Evolutionary conservation across 2,888 invertebrate genomes (phyloP).

Genomic region (Mimas tiliae): DNA sequence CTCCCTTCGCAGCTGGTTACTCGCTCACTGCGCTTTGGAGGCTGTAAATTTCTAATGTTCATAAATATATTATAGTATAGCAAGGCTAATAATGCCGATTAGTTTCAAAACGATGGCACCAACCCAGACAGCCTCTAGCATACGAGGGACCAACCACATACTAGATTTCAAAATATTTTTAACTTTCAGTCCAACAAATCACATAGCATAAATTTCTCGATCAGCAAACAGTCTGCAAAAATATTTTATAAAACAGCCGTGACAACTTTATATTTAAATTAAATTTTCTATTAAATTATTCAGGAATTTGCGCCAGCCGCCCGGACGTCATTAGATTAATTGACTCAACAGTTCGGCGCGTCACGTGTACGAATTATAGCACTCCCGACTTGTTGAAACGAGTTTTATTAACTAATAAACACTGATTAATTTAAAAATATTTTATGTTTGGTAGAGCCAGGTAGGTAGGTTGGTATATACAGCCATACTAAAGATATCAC

Average conservation of each 20-base stretch:
- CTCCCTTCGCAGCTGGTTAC: no score
- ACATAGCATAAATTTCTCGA: neutral
- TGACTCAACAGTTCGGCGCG: slow-evolving; percentile 36
- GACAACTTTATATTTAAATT: slow-evolving; percentile 2
- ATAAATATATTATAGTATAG: no score
- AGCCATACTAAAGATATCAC: no score
- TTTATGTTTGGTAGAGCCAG: no score
- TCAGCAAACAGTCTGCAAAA: neutral
- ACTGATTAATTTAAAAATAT: neutral
- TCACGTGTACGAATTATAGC: slow-evolving; percentile 33
- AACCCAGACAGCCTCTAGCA: no score
- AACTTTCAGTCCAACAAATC: neutral
- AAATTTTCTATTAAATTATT: slow-evolving; percentile 40
- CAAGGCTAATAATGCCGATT: no score
- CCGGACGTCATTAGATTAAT: slow-evolving; percentile 38
- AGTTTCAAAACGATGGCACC: no score
- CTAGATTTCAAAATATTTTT: neutral
- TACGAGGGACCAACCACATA: no score
- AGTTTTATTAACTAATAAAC: neutral
- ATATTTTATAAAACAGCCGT: neutral
- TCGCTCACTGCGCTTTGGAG: no score
- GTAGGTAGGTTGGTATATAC: no score
- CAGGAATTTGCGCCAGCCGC: slow-evolving; percentile 37
- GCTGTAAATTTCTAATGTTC: no score
- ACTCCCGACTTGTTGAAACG: slow-evolving; percentile 14